Evolutionary conservation across 2,797 vertebrate genomes (phyloP).

Genomic region (Miichthys miiuy): DNA sequence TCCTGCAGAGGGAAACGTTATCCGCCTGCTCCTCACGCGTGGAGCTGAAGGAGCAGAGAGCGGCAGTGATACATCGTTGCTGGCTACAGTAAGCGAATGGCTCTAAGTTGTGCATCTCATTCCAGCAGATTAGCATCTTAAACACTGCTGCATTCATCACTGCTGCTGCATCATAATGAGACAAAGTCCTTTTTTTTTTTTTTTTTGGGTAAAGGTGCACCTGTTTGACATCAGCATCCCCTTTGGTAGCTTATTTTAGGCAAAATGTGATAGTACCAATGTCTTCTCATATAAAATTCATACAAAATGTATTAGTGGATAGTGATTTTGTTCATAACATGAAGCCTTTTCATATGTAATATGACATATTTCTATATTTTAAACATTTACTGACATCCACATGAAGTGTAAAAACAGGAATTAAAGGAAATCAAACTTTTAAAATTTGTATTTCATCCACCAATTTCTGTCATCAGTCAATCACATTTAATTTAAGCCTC

Average conservation of each 20-base stretch:
- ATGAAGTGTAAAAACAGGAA: conserved; percentile 17
- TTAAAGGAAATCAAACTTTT: conserved; percentile 5
- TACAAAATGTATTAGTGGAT: neutral
- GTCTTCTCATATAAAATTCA: neutral
- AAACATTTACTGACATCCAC: neutral
- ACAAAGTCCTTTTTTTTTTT: conserved; percentile 45
- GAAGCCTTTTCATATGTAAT: neutral
- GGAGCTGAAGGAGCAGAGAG: conserved; percentile 45
- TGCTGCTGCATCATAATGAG: conserved; percentile 71
- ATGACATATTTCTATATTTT: neutral
- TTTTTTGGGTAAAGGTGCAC: conserved; percentile 60
- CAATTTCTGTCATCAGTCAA: conserved; percentile 16
- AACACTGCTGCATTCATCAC: conserved; percentile 75
- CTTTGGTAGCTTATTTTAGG: conserved; percentile 18
- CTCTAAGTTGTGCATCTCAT: conserved; percentile 72
- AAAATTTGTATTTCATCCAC: conserved; percentile 19
- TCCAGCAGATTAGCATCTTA: conserved; percentile 81
- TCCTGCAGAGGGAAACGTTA: conserved; percentile 55
- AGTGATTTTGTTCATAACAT: neutral
- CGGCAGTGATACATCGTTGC: conserved; percentile 70
- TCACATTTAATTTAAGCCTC: conserved; percentile 15
- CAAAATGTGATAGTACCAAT: neutral
- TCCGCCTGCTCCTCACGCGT: conserved; percentile 41
- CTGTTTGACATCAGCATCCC: conserved; percentile 60
- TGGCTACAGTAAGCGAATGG: conserved; percentile 70